Conservation (phyloP, 2,888 invertebrate species). For the Nemoura dubitans region DNA sequence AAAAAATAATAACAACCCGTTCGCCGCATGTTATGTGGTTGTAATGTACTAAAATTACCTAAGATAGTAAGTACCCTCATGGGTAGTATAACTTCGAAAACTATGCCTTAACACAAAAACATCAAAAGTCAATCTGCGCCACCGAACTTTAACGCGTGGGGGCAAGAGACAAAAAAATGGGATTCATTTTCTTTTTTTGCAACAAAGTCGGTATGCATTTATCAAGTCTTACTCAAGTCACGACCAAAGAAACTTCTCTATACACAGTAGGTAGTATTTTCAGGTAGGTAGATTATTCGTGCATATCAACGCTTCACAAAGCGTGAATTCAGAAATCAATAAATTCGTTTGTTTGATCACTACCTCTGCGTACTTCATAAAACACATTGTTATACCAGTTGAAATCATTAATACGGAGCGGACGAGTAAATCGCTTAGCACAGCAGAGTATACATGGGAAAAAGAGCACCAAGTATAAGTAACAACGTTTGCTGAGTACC, state of each 20-base stretch:
- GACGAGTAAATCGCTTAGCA: not conserved
- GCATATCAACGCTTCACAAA: not conserved
- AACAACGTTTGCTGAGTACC: not conserved
- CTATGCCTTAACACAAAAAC: too few relatives aligned
- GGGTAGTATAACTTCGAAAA: too few relatives aligned
- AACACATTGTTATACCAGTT: not conserved
- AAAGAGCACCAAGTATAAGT: not conserved
- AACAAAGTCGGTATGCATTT: too few relatives aligned
- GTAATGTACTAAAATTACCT: too few relatives aligned
- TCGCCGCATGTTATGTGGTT: too few relatives aligned
- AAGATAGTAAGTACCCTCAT: too few relatives aligned
- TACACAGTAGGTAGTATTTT: not conserved
- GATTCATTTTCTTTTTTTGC: too few relatives aligned
- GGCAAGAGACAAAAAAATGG: too few relatives aligned
- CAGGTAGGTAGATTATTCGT: not conserved
- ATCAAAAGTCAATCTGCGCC: too few relatives aligned
- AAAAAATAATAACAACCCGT: too few relatives aligned
- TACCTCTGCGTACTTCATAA: not conserved
- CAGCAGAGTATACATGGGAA: not conserved
- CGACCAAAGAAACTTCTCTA: not conserved
- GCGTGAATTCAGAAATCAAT: slow-evolving; percentile 1
- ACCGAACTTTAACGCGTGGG: too few relatives aligned
- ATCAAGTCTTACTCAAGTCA: not conserved
- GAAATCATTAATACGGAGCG: not conserved
- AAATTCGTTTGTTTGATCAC: slow-evolving; percentile 9